Evolutionary conservation across 64 coral and sea anemone genomes (phyloP), one percentile per base, ranked within the genome.

Genomic region (Hydrozoanthus tunicans): DNA sequence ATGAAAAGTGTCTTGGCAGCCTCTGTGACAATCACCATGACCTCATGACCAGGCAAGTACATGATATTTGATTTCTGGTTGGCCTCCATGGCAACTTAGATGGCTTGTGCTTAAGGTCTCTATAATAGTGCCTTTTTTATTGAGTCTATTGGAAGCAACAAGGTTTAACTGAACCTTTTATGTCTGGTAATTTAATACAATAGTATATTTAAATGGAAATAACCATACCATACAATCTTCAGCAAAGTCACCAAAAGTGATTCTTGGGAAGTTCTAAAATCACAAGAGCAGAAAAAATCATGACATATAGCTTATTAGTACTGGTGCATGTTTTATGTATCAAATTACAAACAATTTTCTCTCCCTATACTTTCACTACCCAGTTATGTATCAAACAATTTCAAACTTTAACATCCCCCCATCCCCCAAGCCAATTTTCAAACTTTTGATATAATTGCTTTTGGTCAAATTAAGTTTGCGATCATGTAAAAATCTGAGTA

Each of bases 161-260:
- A 43, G 32, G 32, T 43, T 43, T 43, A 43, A 43, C 32, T 43
- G 32, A 43, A 43, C 32, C 32, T 43, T 43, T 43, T 43, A 43
- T 43, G 32, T 2, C 32, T 43, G 32, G 32, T 43, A 43, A 43
- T 43, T 43, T 43, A 43, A 43, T 2, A 43, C 32, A 43, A 43
- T 43, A 43, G 32, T 43, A 43, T 43, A 43, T 43, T 43, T 43
- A 43, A 43, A 43, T 43, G 32, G 32, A 43, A 43, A 43, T 43
- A 43, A 43, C 2, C 32, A 43, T 82, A 82, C 80, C 80, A 82
- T 14, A 82, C 43, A 82, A 82, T 9, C 10, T 66, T 64, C 6
- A 82, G 13, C 7, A 82, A n/a, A 66, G 5, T 66, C 13, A 66
- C 17, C 62, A 62, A 4, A 4, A 66, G 5, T 66, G 80, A 66